These are phyloP conservation scores for Sebastes steindachneri DNA, from an alignment of 2,797 vertebrate genomes.

Conservation along the genomic window DNA sequence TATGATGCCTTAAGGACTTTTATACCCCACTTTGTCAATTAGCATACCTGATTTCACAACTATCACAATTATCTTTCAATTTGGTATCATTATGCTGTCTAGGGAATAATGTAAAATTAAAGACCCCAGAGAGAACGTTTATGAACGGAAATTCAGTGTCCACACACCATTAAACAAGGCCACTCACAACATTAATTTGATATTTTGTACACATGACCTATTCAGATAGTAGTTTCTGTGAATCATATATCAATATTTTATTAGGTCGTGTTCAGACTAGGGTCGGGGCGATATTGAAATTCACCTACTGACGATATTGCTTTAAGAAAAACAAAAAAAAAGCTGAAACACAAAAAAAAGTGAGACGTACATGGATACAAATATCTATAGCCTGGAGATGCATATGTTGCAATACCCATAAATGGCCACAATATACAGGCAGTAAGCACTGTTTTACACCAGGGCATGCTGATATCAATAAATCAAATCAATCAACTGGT, in stretches of 20 bases:
- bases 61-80: not conserved
- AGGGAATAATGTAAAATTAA: not conserved
- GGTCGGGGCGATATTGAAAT: too few species aligned
- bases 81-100: not conserved
- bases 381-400: too few species aligned
- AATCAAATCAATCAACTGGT: too few species aligned
- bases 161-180: not conserved
- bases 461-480: too few species aligned
- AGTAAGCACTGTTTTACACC: too few species aligned
- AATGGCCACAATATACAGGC: too few species aligned
- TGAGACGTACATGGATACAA: too few species aligned
- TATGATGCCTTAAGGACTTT: constrained; percentile 38
- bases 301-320: too few species aligned
- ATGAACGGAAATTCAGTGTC: not conserved
- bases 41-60: constrained; percentile 34
- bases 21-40: constrained; percentile 25
- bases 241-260: not conserved
- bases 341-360: too few species aligned
- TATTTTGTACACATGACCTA: not conserved
- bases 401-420: too few species aligned
- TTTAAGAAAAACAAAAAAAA: too few species aligned
- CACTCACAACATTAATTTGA: not conserved
- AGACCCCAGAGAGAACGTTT: not conserved
- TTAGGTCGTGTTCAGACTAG: not conserved
- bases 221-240: not conserved